phyloP scores from a whole-genome alignment of 2,888 invertebrate species.

The Pyrrhosoma nymphula region DNA sequence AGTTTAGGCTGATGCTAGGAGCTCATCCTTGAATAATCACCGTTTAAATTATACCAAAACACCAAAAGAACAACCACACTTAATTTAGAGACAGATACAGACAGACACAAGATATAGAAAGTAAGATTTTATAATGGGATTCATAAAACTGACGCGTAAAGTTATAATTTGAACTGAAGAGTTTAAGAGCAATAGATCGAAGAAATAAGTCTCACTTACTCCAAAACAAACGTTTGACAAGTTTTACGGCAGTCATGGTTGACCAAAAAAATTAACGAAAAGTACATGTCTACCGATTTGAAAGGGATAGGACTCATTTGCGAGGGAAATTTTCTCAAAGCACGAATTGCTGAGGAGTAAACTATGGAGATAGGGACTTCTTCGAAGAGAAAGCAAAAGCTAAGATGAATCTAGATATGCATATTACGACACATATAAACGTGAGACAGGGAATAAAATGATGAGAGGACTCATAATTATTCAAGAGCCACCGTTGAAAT shows the following conservation, averaged over 20 bases:
- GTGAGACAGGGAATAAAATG: not conserved
- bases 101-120: too few relatives aligned
- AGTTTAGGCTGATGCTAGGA: too few relatives aligned
- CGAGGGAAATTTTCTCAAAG: not conserved
- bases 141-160: too few relatives aligned
- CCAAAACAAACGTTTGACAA: too few relatives aligned
- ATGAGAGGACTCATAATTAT: not conserved
- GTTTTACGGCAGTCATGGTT: not conserved
- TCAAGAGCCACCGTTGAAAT: not conserved
- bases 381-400: not conserved
- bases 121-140: too few relatives aligned
- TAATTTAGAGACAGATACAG: too few relatives aligned
- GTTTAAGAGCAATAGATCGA: too few relatives aligned
- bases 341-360: not conserved
- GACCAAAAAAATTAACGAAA: not conserved
- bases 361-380: not conserved
- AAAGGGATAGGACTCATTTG: not conserved
- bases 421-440: not conserved
- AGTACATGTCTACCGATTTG: not conserved
- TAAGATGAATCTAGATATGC: not conserved
- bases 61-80: too few relatives aligned
- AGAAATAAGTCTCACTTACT: too few relatives aligned
- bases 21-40: too few relatives aligned
- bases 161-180: too few relatives aligned
- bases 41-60: too few relatives aligned